phyloP scores from a whole-genome alignment of 2,888 invertebrate species.

The Tinea semifulvella region DNA sequence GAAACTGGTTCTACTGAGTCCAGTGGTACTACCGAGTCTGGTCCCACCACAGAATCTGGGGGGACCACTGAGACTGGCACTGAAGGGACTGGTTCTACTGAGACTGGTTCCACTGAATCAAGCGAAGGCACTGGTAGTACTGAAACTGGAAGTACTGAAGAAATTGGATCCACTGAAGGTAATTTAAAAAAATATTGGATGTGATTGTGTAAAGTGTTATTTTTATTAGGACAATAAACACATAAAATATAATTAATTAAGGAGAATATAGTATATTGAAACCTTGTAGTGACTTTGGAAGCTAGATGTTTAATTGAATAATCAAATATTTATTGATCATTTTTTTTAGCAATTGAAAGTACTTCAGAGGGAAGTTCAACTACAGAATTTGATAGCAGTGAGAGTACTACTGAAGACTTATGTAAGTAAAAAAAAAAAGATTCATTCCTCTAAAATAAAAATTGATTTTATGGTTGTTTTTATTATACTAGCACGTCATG shows the following conservation, averaged over 20 bases:
- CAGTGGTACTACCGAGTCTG: conserved; percentile 19
- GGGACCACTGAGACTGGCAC: conserved; percentile 13
- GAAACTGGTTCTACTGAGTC: conserved; percentile 14
- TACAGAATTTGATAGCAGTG: conserved; percentile 11
- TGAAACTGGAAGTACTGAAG: conserved; percentile 18
- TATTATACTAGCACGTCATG: no score
- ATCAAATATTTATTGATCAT: neutral
- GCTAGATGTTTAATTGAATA: neutral
- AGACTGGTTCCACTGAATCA: conserved; percentile 20
- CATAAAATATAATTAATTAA: no score
- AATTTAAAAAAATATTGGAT: conserved; percentile 1
- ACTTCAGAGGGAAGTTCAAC: conserved; percentile 21
- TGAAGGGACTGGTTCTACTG: conserved; percentile 17
- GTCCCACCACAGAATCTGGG: conserved; percentile 19
- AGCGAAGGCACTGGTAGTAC: conserved; percentile 17
- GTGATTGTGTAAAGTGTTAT: neutral
- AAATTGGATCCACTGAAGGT: conserved; percentile 23
- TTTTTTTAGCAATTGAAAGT: conserved; percentile 18
- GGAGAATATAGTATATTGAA: no score
- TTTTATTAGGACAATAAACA: no score
- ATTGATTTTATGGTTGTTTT: no score
- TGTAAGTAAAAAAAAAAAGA: no score
- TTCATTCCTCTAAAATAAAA: no score
- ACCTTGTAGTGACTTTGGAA: no score
- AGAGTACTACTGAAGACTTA: conserved; percentile 3